Evolutionary conservation across 2,797 vertebrate species (phyloP), one percentile per base, ranked within the genome.

Genomic region (Fringilla coelebs): DNA sequence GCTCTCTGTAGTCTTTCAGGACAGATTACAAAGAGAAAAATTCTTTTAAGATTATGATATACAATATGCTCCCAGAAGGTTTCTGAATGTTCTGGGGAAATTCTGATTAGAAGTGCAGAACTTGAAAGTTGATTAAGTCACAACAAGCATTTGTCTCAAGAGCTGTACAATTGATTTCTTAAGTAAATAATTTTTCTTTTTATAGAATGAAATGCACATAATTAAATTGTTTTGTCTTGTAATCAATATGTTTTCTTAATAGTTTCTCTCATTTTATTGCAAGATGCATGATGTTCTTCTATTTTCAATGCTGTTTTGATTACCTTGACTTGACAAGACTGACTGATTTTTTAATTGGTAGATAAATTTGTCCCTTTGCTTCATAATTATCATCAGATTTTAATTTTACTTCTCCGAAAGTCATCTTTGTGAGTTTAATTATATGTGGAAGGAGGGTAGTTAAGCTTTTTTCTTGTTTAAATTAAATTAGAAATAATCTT

Each of bases 401-500:
- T 40, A 48, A 45, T 67, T 86, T 86, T 72, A 21, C 1, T 22
- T 34, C 55, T 68, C 10, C 38, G 41, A 71, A 75, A 83, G 54
- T 79, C 18, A 32, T 19, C 25, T 48, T 36, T 36, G 11, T 21
- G 8, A 3, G 2, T 38, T 60, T n/a, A 83, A 76, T 86, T 71
- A 21, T 24, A 52, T 36, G 19, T 7, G 16, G 34, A 9, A 2
- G 4, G 15, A 28, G 3, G 6, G 7, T 10, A 10, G 1, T 20
- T 63, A 25, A 11, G 3, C 2, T 28, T 43, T 40, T 51, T 51
- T 36, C 5, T 45, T 29, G 3, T 17, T 67, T 40, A 31, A 66
- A 48, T 58, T 48, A 49, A 61, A 61, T 43, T 70, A 40, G 15
- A 74, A 74, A 52, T 29, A 52, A 11, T 18, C 3, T 28, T 78